A percentile compares a stretch with the other conserved stretches of the same genome.
Evolutionary conservation across 2,888 invertebrate genomes (phyloP).

Genomic region (Xanthia togata): DNA sequence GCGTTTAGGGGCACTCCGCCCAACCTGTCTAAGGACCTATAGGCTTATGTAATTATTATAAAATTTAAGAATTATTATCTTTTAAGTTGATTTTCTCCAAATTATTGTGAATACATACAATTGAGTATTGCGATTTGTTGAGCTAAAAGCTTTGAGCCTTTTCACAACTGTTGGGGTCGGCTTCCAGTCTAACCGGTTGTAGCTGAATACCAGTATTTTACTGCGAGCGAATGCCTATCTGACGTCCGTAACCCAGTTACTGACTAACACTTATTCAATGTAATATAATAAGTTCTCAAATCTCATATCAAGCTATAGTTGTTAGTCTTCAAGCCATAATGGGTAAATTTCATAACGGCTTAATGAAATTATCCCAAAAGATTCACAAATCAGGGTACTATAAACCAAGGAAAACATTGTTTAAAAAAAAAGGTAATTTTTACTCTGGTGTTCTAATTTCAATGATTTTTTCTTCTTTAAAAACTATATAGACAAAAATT

Average conservation of each 20-base stretch:
- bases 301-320: neutral
- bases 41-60: constrained; percentile 37
- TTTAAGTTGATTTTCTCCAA: constrained; percentile 46
- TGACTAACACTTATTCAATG: neutral
- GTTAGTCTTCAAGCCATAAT: neutral
- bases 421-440: neutral
- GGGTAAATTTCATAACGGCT: neutral
- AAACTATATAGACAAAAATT: neutral
- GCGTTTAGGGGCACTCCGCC: constrained; percentile 10
- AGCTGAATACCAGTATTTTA: neutral
- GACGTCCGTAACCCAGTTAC: neutral
- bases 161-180: neutral
- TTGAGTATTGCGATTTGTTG: constrained; percentile 29
- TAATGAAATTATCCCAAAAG: neutral
- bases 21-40: constrained; percentile 5
- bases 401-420: neutral
- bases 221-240: neutral
- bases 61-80: constrained; percentile 49
- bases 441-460: neutral
- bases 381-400: neutral
- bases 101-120: constrained; percentile 42
- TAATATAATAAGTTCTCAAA: neutral
- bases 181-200: neutral
- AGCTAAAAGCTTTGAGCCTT: too few relatives aligned
- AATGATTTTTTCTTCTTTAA: neutral